Percentiles rank a stretch among this genome's conserved stretches.
Evolutionary conservation across 1,140 invertebrate species (phyloP).

Genomic region (Drosophila burlai): DNA sequence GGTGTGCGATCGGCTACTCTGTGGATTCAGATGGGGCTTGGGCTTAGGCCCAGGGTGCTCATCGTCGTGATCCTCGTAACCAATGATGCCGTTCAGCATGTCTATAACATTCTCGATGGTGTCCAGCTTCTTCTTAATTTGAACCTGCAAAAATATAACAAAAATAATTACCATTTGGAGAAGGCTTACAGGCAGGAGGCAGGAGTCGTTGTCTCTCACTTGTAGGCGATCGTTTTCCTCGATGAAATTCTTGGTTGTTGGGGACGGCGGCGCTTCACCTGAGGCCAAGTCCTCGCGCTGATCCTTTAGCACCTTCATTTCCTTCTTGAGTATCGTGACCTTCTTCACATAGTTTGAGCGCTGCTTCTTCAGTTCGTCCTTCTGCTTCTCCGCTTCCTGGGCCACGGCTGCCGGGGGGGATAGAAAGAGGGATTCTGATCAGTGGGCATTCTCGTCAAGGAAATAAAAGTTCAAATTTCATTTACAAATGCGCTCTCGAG

Average conservation of each 20-base stretch:
- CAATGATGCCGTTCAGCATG: slow-evolving; percentile 92
- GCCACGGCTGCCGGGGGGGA: slow-evolving; percentile 88
- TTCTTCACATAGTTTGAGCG: slow-evolving; percentile 92
- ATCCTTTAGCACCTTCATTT: slow-evolving; percentile 91
- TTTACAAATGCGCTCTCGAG: slow-evolving; percentile 80
- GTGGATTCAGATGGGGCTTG: slow-evolving; percentile 26
- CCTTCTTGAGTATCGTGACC: slow-evolving; percentile 89
- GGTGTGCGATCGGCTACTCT: slow-evolving; percentile 30
- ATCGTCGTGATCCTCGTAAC: slow-evolving; percentile 70
- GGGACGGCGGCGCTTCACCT: slow-evolving; percentile 87
- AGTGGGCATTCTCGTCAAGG: slow-evolving; percentile 36
- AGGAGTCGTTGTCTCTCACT: slow-evolving; percentile 85
- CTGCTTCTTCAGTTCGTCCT: slow-evolving; percentile 91
- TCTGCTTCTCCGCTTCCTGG: slow-evolving; percentile 92
- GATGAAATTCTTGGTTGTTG: slow-evolving; percentile 89
- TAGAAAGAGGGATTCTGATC: slow-evolving; percentile 49
- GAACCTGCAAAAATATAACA: slow-evolving; percentile 86
- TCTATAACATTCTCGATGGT: slow-evolving; percentile 93
- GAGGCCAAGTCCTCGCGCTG: slow-evolving; percentile 90
- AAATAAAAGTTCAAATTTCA: slow-evolving; percentile 77
- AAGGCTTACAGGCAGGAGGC: too few relatives aligned
- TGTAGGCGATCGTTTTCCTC: slow-evolving; percentile 93
- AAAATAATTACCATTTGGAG: neutral
- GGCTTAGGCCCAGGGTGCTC: slow-evolving; percentile 51
- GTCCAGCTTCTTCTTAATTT: slow-evolving; percentile 93